Evolutionary conservation across 2,113 vertebrate species (phyloP), one percentile per base, ranked within the genome.

Genomic region (Phaethon lepturus): DNA sequence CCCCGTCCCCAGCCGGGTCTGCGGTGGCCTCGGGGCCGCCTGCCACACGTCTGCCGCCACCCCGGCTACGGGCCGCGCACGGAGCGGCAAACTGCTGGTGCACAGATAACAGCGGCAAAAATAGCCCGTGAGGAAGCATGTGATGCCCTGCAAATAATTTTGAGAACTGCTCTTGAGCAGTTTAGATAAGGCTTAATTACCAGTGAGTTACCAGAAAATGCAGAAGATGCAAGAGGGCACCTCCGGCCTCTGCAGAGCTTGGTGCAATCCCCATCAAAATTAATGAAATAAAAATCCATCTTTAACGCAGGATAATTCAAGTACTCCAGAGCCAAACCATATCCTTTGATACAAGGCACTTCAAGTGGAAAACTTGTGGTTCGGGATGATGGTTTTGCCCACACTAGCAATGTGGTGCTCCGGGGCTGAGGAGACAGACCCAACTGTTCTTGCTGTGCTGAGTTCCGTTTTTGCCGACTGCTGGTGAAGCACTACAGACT

Each of bases 261-360:
- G 68, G 7, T 38, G 42, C 28, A 13, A 22, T 19, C 49, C 79
- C 50, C 25, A 2, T 18, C 12, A 10, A 14, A 60, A 38, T 19
- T 4, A 11, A 13, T 0, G 9, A 8, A 22, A 63, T 5, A 4
- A 40, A 68, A 75, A 49, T 4, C 7, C 1, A 5, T 50, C 55
- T 62, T 63, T 5, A 45, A 3, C 0, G 0, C 1, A 28, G 15
- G n/a, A 3, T 23, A 9, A 66, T 3, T 8, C 31, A 23, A 59
- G 3, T 2, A 1, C 11, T 24, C 23, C 50, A 17, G n/a, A 40
- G 11, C 8, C 53, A 68, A n/a, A 4, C 5, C n/a, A 2, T 5
- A 3, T 29, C 29, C 53, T 17, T 0, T 6, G 28, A 31, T 4
- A n/a, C 7, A 6, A 42, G 19, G 66, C 6, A 8, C 29, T 35